Evolutionary conservation across 2,113 vertebrate species (phyloP).

Genomic region (Menura novaehollandiae): DNA sequence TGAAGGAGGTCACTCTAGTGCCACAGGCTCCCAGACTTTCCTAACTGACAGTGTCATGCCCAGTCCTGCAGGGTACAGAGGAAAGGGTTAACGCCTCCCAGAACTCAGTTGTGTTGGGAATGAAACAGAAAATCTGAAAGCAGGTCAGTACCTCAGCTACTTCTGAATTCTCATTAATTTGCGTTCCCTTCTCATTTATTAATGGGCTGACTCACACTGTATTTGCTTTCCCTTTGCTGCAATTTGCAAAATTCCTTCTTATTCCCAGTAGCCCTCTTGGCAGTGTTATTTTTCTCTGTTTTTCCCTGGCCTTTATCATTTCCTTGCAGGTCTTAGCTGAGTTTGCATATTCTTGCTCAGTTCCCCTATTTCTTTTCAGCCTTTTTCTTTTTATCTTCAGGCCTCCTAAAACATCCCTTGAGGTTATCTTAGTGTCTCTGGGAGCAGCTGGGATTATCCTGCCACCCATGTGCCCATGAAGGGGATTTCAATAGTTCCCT

Average conservation of each 20-base stretch:
- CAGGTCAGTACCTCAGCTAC: conserved; percentile 44
- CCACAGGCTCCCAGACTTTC: not conserved
- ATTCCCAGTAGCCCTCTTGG: conserved; percentile 59
- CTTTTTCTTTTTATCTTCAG: conserved; percentile 23
- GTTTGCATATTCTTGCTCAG: conserved; percentile 39
- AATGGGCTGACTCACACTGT: conserved; percentile 56
- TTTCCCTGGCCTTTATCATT: conserved; percentile 51
- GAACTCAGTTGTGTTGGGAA: not conserved
- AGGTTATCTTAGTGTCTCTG: not conserved
- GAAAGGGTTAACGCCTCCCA: conserved; percentile 27
- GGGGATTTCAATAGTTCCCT: not conserved
- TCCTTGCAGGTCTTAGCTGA: conserved; percentile 51
- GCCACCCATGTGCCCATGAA: not conserved
- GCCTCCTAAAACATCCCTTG: not conserved
- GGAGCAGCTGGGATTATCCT: not conserved
- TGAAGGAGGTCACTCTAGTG: not conserved
- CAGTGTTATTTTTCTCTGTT: conserved; percentile 53
- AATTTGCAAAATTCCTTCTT: conserved; percentile 61
- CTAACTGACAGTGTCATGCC: rapidly evolving
- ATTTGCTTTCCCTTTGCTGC: conserved; percentile 60
- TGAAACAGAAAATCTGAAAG: conserved; percentile 2
- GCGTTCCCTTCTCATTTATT: conserved; percentile 46
- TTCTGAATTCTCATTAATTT: conserved; percentile 63
- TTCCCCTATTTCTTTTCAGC: conserved; percentile 2
- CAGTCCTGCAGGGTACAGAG: not conserved